Evolutionary conservation across 2,888 invertebrate species (phyloP).

Genomic region (Dendrolimus houi): DNA sequence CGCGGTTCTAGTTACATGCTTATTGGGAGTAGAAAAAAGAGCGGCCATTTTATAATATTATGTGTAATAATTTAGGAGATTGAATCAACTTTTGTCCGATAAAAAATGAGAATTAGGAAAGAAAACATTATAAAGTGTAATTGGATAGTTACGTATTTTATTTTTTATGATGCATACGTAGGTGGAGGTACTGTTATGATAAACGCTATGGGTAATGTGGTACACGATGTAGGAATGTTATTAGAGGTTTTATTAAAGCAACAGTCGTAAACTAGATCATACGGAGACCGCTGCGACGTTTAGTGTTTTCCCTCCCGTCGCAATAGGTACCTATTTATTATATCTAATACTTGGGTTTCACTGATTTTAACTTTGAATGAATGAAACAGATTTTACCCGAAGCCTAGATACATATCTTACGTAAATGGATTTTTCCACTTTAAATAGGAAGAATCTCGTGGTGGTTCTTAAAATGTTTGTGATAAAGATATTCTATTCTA

Average conservation of each 20-base stretch:
- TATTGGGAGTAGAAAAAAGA: conserved; percentile 43
- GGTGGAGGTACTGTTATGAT: conserved; percentile 42
- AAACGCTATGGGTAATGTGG: conserved; percentile 39
- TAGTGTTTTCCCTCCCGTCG: conserved; percentile 28
- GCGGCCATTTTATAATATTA: conserved; percentile 29
- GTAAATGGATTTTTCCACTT: too few species aligned
- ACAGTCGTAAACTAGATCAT: conserved; percentile 54
- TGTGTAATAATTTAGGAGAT: conserved; percentile 58
- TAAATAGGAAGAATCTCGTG: too few species aligned
- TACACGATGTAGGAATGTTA: conserved; percentile 57
- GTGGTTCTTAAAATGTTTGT: too few species aligned
- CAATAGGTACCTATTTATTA: neutral
- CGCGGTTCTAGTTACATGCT: conserved; percentile 61
- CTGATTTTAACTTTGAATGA: neutral
- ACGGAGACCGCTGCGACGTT: conserved; percentile 33
- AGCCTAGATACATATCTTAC: too few species aligned
- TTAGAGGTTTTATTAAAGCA: conserved; percentile 61
- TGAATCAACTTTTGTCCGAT: conserved; percentile 31
- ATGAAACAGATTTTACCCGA: neutral
- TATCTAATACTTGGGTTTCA: neutral
- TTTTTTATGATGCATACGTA: conserved; percentile 31
- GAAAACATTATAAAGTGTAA: conserved; percentile 42
- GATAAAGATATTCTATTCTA: too few species aligned
- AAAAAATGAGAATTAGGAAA: conserved; percentile 39
- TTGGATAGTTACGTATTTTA: conserved; percentile 52